Conservation (phyloP, 1,140 invertebrate species). For the Drosophila melanica region DNA sequence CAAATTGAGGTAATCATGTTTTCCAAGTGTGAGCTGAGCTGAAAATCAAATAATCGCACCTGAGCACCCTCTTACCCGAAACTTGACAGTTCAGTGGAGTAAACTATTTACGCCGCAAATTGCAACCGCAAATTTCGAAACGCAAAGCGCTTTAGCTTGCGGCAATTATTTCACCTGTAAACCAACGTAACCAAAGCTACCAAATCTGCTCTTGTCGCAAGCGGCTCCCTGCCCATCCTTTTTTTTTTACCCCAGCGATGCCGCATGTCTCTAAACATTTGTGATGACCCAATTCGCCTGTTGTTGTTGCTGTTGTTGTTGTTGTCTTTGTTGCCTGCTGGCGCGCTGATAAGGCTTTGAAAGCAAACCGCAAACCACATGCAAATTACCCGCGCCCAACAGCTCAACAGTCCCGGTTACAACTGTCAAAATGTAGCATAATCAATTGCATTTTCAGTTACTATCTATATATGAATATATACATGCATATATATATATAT, state of each 20-base stretch:
- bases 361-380: slow-evolving; percentile 28
- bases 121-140: slow-evolving; percentile 25
- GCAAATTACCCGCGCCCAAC: slow-evolving; percentile 24
- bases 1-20: slow-evolving; percentile 74
- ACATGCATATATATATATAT: background rate
- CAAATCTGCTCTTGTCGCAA: slow-evolving; percentile 30
- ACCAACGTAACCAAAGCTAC: slow-evolving; percentile 20
- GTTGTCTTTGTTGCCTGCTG: slow-evolving; percentile 28
- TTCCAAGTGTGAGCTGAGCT: slow-evolving; percentile 49
- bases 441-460: slow-evolving; percentile 41
- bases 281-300: slow-evolving; percentile 67
- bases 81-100: background rate
- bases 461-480: slow-evolving; percentile 1
- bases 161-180: slow-evolving; percentile 39
- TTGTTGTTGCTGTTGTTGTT: slow-evolving; percentile 14
- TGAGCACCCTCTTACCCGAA: background rate
- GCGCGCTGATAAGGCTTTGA: slow-evolving; percentile 59
- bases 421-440: slow-evolving; percentile 33
- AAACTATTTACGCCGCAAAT: slow-evolving; percentile 38
- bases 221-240: slow-evolving; percentile 15
- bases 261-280: slow-evolving; percentile 43
- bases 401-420: background rate
- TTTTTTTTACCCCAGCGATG: slow-evolving; percentile 1
- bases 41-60: slow-evolving; percentile 52
- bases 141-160: slow-evolving; percentile 20